phyloP scores from a whole-genome alignment of 2,113 vertebrate species.

The Formicarius rufipectus region DNA sequence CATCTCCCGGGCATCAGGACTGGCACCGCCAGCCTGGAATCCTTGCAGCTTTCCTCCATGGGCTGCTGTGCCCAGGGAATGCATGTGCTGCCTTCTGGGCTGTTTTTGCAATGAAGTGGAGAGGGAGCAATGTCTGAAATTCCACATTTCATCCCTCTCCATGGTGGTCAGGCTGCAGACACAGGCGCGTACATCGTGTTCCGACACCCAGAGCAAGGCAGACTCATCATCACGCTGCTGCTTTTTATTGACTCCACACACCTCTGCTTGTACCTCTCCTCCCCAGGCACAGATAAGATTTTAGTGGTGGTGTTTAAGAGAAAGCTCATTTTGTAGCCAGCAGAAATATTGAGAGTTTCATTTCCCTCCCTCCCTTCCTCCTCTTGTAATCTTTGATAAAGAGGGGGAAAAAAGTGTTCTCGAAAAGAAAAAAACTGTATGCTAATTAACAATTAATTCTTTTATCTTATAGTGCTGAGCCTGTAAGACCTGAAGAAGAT shows the following conservation, averaged over 20 bases:
- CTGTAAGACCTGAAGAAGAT: conserved; percentile 53
- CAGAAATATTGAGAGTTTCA: neutral
- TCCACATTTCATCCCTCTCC: too few species aligned
- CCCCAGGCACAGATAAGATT: neutral
- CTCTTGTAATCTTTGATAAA: conserved; percentile 47
- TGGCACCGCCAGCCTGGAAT: too few species aligned
- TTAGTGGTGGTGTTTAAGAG: conserved; percentile 2
- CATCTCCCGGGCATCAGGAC: neutral
- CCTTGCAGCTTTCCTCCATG: neutral
- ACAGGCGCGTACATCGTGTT: neutral
- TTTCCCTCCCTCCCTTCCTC: neutral
- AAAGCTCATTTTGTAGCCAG: neutral
- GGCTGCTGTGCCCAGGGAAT: neutral
- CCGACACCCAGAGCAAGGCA: conserved; percentile 13
- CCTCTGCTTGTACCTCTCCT: neutral
- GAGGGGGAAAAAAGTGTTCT: conserved; percentile 11
- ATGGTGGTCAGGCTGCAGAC: too few species aligned
- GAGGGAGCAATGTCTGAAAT: too few species aligned
- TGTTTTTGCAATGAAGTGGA: too few species aligned
- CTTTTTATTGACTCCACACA: conserved; percentile 36
- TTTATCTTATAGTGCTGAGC: conserved; percentile 38
- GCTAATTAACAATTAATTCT: conserved; percentile 72
- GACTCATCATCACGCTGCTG: neutral
- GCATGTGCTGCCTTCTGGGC: too few species aligned
- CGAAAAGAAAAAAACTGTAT: conserved; percentile 2